Conservation (phyloP, 2,888 invertebrate genomes). For the Oasisia sp. region DNA sequence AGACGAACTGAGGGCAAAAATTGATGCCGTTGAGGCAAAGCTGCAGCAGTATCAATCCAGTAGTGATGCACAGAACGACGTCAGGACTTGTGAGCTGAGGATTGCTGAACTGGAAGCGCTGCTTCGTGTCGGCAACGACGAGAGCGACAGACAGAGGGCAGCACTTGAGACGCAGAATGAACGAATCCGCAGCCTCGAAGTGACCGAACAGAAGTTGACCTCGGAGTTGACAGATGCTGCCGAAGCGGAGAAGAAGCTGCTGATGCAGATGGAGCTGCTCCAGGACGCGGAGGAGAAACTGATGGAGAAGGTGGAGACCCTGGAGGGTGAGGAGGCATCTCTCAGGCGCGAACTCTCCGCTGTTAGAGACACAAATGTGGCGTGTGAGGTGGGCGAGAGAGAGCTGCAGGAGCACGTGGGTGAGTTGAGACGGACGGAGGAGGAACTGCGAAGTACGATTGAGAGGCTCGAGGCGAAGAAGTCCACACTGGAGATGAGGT, state of each 20-base stretch:
- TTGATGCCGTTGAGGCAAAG: conserved; percentile 13
- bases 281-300: conserved; percentile 26
- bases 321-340: conserved; percentile 33
- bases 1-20: background rate
- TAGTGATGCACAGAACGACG: background rate
- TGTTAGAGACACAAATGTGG: conserved; percentile 42
- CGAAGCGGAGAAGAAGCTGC: background rate
- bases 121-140: background rate
- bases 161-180: conserved; percentile 1
- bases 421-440: conserved; percentile 45
- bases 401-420: conserved; percentile 30
- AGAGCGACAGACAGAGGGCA: background rate
- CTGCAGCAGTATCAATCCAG: background rate
- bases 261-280: conserved; percentile 17
- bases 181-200: background rate
- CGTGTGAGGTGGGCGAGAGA: conserved; percentile 42
- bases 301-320: conserved; percentile 35
- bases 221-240: conserved; percentile 22
- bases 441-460: conserved; percentile 40
- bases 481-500: conserved; percentile 47
- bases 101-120: background rate
- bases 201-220: conserved; percentile 17
- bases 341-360: conserved; percentile 27
- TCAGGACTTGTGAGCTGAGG: background rate
- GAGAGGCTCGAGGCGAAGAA: background rate